phyloP scores from a whole-genome alignment of 2,797 vertebrate species.

The Microctenopoma steveboyesi region DNA sequence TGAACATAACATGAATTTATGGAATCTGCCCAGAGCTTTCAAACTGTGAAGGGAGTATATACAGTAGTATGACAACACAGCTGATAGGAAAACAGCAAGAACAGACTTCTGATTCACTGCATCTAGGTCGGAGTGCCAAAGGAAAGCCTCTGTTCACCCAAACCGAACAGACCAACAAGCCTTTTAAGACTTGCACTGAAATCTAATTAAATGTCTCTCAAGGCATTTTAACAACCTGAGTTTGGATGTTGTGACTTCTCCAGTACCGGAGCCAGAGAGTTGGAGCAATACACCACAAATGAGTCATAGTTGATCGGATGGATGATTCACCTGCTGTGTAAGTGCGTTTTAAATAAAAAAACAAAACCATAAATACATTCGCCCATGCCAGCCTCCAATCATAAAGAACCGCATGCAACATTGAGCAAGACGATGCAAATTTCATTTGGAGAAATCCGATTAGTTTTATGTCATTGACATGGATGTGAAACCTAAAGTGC shows the following conservation, averaged over 20 bases:
- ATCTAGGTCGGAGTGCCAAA: background rate
- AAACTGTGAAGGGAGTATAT: background rate
- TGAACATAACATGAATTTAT: background rate
- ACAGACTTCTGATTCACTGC: background rate
- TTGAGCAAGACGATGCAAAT: conserved; percentile 48
- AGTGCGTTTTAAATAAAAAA: background rate
- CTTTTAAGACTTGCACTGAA: background rate
- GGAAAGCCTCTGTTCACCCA: background rate
- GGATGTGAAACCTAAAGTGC: conserved; percentile 56
- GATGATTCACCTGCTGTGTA: background rate
- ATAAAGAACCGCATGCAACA: conserved; percentile 19
- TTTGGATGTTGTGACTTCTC: conserved; percentile 1
- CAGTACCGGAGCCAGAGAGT: background rate
- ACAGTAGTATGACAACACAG: background rate
- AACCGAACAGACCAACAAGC: background rate
- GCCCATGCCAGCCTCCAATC: conserved; percentile 2
- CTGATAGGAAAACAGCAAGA: background rate
- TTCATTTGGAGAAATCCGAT: conserved; percentile 59
- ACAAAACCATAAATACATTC: conserved; percentile 10
- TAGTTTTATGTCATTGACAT: conserved; percentile 53
- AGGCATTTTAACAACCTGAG: background rate
- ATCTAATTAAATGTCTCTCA: background rate
- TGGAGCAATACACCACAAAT: background rate
- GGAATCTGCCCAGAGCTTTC: background rate
- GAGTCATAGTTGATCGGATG: background rate